Evolutionary conservation across 2,888 invertebrate species (phyloP).

Genomic region (Scaptodrosophila latifasciaeformis): DNA sequence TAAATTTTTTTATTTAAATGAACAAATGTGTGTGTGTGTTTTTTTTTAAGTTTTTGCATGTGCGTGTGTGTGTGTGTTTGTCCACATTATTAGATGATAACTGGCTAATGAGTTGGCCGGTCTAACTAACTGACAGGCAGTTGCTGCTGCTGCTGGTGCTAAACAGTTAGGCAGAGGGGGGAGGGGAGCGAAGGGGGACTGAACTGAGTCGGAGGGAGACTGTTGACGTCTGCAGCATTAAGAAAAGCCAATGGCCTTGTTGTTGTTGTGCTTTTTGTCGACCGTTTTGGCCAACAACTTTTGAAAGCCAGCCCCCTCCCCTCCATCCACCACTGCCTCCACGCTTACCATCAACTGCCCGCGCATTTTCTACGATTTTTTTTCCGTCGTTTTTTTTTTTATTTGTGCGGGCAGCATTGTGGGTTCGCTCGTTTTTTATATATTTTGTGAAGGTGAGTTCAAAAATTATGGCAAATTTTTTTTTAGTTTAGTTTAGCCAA

Average conservation of each 20-base stretch:
- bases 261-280: background rate
- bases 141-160: background rate
- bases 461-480: constrained; percentile 5
- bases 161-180: no score
- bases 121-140: constrained; percentile 12
- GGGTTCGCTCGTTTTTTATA: background rate
- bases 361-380: constrained; percentile 55
- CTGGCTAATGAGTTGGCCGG: constrained; percentile 60
- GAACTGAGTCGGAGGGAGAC: background rate
- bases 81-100: constrained; percentile 56
- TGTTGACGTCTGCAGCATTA: constrained; percentile 13
- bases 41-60: constrained; percentile 23
- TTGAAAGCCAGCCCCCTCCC: background rate
- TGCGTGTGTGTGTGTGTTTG: constrained; percentile 33
- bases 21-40: constrained; percentile 36
- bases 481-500: background rate
- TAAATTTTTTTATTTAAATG: constrained; percentile 34
- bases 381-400: constrained; percentile 9
- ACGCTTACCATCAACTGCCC: constrained; percentile 50
- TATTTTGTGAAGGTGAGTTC: constrained; percentile 44
- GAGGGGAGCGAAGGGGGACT: constrained; percentile 39
- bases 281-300: background rate
- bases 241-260: constrained; percentile 33
- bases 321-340: constrained; percentile 19
- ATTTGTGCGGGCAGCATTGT: constrained; percentile 5